phyloP scores from a whole-genome alignment of 1,140 invertebrate genomes.

The Cotesia chilonis region DNA sequence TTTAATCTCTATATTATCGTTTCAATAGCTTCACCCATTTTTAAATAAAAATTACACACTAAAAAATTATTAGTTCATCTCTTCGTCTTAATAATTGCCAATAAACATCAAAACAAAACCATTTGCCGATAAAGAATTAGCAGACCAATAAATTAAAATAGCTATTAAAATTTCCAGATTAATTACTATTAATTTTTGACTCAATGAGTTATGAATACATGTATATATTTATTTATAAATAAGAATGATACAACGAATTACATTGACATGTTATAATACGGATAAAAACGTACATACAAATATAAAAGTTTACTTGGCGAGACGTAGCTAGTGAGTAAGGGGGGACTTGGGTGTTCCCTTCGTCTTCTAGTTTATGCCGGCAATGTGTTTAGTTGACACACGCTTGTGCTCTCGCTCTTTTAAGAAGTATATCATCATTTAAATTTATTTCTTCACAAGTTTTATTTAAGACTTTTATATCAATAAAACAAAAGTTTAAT shows the following conservation, averaged over 20 bases:
- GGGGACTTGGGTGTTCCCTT: slow-evolving; percentile 19
- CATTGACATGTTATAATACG: not conserved
- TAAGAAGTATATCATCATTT: not conserved
- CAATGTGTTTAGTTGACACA: not conserved
- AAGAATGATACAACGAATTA: no score
- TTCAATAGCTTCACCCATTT: not conserved
- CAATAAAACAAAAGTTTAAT: not conserved
- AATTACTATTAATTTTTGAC: no score
- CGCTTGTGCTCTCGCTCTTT: not conserved
- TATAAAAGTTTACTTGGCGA: not conserved
- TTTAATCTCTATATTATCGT: not conserved
- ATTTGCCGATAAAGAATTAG: no score
- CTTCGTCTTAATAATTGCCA: no score
- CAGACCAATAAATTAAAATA: no score
- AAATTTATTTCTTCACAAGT: not conserved
- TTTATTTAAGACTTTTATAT: not conserved
- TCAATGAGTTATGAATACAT: no score
- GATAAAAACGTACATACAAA: not conserved
- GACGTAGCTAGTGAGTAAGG: not conserved
- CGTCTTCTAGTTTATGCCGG: slow-evolving; percentile 12
- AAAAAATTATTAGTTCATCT: no score
- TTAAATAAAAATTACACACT: no score
- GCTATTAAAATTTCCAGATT: no score
- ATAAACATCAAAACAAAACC: no score
- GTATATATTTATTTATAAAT: no score